Evolutionary conservation across 1,140 invertebrate species (phyloP).

Genomic region (Micrasema longulum): DNA sequence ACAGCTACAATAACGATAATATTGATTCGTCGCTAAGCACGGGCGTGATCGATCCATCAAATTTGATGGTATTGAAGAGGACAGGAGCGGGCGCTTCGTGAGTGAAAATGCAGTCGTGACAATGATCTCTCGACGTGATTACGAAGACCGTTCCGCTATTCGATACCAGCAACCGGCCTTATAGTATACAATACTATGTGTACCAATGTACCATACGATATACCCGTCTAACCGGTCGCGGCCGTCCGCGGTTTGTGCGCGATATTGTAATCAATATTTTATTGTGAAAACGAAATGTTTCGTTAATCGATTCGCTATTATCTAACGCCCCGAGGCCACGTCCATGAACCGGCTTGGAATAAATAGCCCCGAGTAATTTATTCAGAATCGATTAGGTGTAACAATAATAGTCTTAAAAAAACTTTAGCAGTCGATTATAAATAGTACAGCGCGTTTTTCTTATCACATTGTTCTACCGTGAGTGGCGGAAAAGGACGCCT

Average conservation of each 20-base stretch:
- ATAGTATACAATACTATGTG: background rate
- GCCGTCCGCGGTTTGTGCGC: background rate
- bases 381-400: constrained; percentile 9
- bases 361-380: constrained; percentile 13
- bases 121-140: constrained; percentile 1
- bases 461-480: no score
- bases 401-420: constrained; percentile 1
- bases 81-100: constrained; percentile 13
- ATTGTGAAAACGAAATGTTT: constrained; percentile 29
- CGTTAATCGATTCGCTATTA: constrained; percentile 10
- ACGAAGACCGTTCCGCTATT: background rate
- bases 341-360: constrained; percentile 22
- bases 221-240: constrained; percentile 22
- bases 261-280: background rate
- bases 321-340: constrained; percentile 7
- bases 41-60: constrained; percentile 1
- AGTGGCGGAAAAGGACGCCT: no score
- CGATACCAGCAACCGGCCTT: background rate
- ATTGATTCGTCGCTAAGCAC: background rate
- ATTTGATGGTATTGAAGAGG: constrained; percentile 7
- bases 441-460: background rate
- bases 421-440: background rate
- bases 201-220: background rate
- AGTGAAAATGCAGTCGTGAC: constrained; percentile 24
- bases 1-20: no score